Base-by-base conservation (phyloP, 2,113 vertebrate genomes). In the Motacilla alba region DNA sequence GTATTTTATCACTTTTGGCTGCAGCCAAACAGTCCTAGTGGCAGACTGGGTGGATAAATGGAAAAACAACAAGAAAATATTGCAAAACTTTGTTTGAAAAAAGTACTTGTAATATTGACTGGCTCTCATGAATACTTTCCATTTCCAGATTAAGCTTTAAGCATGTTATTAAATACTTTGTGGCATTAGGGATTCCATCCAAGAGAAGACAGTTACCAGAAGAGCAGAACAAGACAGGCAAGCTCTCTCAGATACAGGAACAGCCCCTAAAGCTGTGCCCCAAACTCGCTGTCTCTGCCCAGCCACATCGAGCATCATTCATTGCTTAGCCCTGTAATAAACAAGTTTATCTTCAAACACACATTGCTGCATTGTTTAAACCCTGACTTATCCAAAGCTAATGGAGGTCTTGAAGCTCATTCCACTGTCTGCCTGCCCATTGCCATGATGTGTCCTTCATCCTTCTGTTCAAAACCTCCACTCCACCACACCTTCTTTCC, bases 121-220 rank as follows among this genome's bases (percentile, higher is more conserved):
- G 50, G 33, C 50, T 82, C 56, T 80, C 4, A 1, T 50, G 63
- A 95, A 90, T 92, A 90, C 20, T 95, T 97, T 94, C 90, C 78
- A 70, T 44, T 94, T 90, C 67, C 85, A 95, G 85, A 92, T 93
- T 91, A 91, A 91, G 78, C 30, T 90, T 83, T 87, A 90, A 94
- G 75, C 55, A 44, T 18, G 20, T 70, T 84, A 91, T 87, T 95
- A 88, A 95, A 91, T 77, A 77, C 17, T 91, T 94, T 41, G 43
- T 69, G 75, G 87, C 46, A 49, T 2, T 56, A 56, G 55, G 72
- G 47, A 94, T 78, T 73, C 72, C 59, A 67, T 91, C 75, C 88
- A 85, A 88, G 92, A 77, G 78, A 85, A 62, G 87, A 90, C 59
- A 79, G 47, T 89, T 92, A 81, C 46, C 90, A 95, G 90, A 83